Evolutionary conservation across 2,797 vertebrate genomes (phyloP).

Genomic region (Hypotaenidia philippensis): DNA sequence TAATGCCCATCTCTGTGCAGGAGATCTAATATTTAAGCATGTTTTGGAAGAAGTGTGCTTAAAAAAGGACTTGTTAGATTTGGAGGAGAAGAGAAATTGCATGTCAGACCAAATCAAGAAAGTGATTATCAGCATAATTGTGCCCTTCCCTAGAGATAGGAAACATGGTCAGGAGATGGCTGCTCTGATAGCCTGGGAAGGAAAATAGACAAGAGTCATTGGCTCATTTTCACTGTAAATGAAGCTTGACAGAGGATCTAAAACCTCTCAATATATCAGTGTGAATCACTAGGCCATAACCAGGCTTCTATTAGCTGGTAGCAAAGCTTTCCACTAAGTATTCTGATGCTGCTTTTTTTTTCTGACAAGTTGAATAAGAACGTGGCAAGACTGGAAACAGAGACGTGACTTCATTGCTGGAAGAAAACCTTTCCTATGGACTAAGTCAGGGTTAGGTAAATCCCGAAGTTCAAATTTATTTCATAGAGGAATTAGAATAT

Average conservation of each 20-base stretch:
- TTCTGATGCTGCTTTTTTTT: not conserved
- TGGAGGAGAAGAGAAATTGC: conserved; percentile 44
- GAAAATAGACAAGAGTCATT: conserved; percentile 63
- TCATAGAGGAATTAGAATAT: not conserved
- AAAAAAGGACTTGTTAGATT: conserved; percentile 18
- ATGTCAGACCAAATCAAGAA: conserved; percentile 58
- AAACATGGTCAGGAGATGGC: conserved; percentile 44
- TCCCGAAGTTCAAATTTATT: not conserved
- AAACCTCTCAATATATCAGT: conserved; percentile 53
- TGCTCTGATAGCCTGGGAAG: conserved; percentile 49
- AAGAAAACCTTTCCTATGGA: not conserved
- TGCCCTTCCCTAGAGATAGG: conserved; percentile 39
- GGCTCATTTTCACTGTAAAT: conserved; percentile 72
- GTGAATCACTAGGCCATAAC: conserved; percentile 49
- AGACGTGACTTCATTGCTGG: not conserved
- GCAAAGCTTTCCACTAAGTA: not conserved
- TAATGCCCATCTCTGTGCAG: not conserved
- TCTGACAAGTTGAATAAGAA: not conserved
- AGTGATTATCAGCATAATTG: conserved; percentile 62
- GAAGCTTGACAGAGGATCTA: conserved; percentile 70
- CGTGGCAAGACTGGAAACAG: not conserved
- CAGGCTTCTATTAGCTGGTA: conserved; percentile 33
- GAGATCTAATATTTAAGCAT: not conserved
- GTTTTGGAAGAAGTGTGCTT: conserved; percentile 24
- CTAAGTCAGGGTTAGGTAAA: not conserved